These are phyloP conservation scores for Lycodopsis pacificus DNA, from an alignment of 2,797 vertebrate genomes.

Conservation along the genomic window DNA sequence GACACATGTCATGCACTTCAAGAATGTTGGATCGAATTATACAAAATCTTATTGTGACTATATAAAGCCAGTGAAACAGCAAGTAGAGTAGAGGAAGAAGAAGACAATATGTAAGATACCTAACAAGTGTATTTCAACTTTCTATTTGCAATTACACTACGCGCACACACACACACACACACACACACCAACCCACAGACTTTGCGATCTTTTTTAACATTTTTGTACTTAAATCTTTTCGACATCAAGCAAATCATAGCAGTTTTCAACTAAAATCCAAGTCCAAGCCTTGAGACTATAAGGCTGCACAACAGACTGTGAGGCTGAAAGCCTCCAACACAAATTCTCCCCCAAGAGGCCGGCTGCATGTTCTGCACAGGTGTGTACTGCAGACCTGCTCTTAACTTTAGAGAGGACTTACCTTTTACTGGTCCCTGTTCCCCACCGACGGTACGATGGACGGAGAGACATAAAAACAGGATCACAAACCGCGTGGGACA, in stretches of 20 bases:
- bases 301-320: conserved; percentile 5
- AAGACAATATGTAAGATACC: not conserved
- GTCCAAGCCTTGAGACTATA: not conserved
- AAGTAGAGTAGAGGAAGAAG: not conserved
- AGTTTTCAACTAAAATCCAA: conserved; percentile 26
- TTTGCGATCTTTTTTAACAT: not conserved
- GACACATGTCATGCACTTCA: not conserved
- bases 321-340: not conserved
- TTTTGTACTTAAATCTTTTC: conserved; percentile 10
- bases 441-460: conserved; percentile 48
- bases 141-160: not conserved
- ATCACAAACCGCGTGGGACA: conserved; percentile 37
- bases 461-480: conserved; percentile 34
- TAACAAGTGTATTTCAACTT: conserved; percentile 1
- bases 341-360: conserved; percentile 29
- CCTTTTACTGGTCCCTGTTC: conserved; percentile 62
- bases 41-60: not conserved
- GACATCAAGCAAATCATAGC: not conserved
- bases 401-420: conserved; percentile 73
- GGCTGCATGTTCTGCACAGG: conserved; percentile 12
- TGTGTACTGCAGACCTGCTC: conserved; percentile 38
- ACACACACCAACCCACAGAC: conserved; percentile 1
- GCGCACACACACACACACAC: not conserved
- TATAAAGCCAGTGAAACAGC: not conserved
- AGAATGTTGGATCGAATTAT: not conserved